Evolutionary conservation across 2,888 invertebrate species (phyloP), one percentile per base, ranked within the genome.

Genomic region (Xylota sylvarum): DNA sequence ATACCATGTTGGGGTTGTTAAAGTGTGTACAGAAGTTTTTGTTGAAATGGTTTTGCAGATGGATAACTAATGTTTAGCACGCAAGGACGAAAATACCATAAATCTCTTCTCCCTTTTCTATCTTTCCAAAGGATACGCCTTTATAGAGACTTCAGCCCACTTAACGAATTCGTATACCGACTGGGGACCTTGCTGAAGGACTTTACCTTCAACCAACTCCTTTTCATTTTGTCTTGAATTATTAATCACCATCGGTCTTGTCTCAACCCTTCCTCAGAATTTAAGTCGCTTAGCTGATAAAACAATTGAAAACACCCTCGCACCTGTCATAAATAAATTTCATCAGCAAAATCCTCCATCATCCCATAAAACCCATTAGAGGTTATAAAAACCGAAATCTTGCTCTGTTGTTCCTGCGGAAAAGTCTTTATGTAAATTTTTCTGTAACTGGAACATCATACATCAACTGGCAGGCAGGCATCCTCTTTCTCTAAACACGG

Each of bases 281-380:
- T 40, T 0, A 46, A 14, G 5, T 9, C 50, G 10, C 23, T 43
- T 12, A 50, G 14, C 32, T 35, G 55, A 67, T 52, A 67, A 82
- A 65, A 50, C 82, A 73, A 76, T 76, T 76, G 76, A 76, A 70
- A 50, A 58, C 62, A 56, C 50, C 64, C 37, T 74, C 74, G 74
- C 79, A 84, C 70, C 80, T 60, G 74, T 70, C 80, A 76, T 69
- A 76, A 80, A 74, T 74, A 80, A 80, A 77, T 52, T 76, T 72
- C 23, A 37, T 0, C 37, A 27, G 32, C 27, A 27, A 56, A 69
- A 79, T 67, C 79, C 67, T 62, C 43, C 62, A 55, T 79, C 62
- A 70, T 58, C 50, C 50, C 64, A 17, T 23, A 50, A 79, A 84
- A 52, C 74, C 80, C 84, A 84, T 84, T 84, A 74, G 74, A 50